Evolutionary conservation across 1,140 invertebrate genomes (phyloP), one percentile per base, ranked within the genome.

Genomic region (Capitella teleta): DNA sequence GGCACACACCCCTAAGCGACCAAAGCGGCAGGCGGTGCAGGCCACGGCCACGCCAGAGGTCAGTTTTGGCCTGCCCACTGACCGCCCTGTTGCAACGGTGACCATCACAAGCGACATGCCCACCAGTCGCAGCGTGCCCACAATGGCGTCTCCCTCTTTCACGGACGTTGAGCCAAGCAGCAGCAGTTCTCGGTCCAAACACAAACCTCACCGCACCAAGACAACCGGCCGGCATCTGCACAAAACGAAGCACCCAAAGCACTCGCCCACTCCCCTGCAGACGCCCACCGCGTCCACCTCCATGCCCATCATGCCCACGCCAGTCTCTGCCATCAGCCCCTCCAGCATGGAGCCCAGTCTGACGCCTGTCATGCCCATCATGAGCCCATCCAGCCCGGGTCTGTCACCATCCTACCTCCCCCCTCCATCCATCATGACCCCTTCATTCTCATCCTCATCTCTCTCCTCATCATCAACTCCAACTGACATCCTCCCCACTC

Each of bases 21-120:
- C 36, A 24, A 47, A 47, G n/a, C 45, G 45, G 36, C 45, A 25
- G 2, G 18, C 36, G 6, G 18, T 36, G n/a, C 28, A 18, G 12
- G 26, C 45, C 45, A 47, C 45, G 8, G 4, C 45, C 5, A 30
- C 28, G 28, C 45, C 25, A 18, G 45, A 10, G 8, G 16, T 47
- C 3, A 18, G 18, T n/a, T 18, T 18, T 18, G 21, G 21, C 10
- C 25, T 26, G 21, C 45, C 45, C 26, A 47, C 45, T 8, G n/a
- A 19, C 3, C 45, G 26, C 5, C 45, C 45, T 14, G 28, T 28
- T 16, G 21, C 25, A 44, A 44, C 42, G n/a, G 10, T 8, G 10
- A 21, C 18, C 8, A 25, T 28, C 14, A 26, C n/a, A n/a, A 32
- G n/a, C 30, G 8, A 10, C 8, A 10, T 10, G n/a, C 38, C 10